Base-by-base conservation (phyloP, 2,113 vertebrate species). In the Acanthisitta chloris region DNA sequence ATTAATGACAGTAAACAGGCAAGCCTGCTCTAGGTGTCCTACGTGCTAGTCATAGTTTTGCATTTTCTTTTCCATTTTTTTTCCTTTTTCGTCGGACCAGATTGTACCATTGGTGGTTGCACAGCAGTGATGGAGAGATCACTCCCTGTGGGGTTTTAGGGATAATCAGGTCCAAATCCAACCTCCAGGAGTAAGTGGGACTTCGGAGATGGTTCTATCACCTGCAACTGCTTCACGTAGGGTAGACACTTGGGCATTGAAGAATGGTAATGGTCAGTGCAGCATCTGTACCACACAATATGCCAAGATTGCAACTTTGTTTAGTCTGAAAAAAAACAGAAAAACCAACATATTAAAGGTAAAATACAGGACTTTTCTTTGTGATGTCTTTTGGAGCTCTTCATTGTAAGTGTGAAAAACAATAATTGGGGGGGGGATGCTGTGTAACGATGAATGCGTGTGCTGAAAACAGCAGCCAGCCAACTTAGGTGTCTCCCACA, bases 241-340 rank as follows among this genome's bases (percentile, higher is more conserved):
- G n/a, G n/a, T 34, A 57, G 69, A 7, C 0, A 0, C 28, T 82
- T 0, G 8, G 73, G 66, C 40, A 20, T 29, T 61, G 77, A 77
- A 59, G 79, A 42, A 8, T 1, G 7, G 18, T 17, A 7, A 26
- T 17, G 43, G 57, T 70, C 84, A 86, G 65, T 70, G 92, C 66
- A 92, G 82, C 43, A 17, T 84, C 90, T 92, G 71, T 69, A 17
- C 82, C 72, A 87, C 89, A 84, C 76, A 64, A 71, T 34, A 81
- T 48, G 64, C 88, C 79, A 95, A 93, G 92, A 81, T 90, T 91
- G 87, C 88, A 94, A 82, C 54, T 81, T 71, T 4, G 10, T 62
- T 72, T 92, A 42, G 38, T 74, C 61, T 82, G 9, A 49, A 70
- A 36, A 64, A 43, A 85, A 70, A 10, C 43, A 45, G 40, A n/a